Conservation (phyloP, 2,797 vertebrate species). For the Ispidina lecontei region DNA sequence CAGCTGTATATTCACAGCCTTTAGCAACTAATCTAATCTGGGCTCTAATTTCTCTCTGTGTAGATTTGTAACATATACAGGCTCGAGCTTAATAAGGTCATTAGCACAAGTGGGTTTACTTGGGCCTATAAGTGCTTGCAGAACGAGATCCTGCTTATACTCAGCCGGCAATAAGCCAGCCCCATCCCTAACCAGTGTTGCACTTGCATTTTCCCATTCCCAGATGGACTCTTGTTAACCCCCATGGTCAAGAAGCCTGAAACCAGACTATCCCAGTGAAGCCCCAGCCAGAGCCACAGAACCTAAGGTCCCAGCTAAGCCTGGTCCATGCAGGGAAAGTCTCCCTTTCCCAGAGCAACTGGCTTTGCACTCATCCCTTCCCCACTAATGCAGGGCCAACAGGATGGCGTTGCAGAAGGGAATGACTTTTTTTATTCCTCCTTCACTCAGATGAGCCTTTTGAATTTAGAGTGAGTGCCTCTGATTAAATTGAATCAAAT, state of each 20-base stretch:
- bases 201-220: background rate
- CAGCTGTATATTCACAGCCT: background rate
- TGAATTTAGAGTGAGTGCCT: background rate
- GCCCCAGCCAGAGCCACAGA: background rate
- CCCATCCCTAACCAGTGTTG: background rate
- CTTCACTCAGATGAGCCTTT: background rate
- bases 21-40: constrained; percentile 35
- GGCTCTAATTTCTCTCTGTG: constrained; percentile 39
- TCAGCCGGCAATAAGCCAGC: background rate
- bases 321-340: fast-evolving
- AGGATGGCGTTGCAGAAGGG: background rate
- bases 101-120: constrained; percentile 24
- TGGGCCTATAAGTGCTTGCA: background rate
- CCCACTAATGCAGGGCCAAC: background rate
- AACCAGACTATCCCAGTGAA: background rate
- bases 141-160: background rate
- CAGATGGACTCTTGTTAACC: background rate
- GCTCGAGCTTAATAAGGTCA: constrained; percentile 5
- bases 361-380: background rate
- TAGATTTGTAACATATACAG: background rate
- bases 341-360: background rate
- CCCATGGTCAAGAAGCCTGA: background rate
- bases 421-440: constrained; percentile 16
- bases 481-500: constrained; percentile 26
- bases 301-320: background rate